Evolutionary conservation across 2,888 invertebrate species (phyloP), one percentile per base, ranked within the genome.

Genomic region (Tiliacea citrago): DNA sequence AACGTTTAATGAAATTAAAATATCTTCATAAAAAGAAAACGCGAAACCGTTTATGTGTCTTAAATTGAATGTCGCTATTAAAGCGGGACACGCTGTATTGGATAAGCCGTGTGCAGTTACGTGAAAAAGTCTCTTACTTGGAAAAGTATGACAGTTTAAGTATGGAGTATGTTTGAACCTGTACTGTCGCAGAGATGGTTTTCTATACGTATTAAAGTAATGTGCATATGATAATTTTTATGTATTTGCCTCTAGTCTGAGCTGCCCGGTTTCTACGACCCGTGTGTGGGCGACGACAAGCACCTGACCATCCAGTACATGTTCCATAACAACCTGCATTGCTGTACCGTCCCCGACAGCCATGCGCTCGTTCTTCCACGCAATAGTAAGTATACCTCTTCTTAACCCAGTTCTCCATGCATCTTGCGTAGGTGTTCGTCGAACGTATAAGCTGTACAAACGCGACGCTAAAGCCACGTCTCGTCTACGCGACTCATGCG

Each of bases 261-360:
- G 91, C 95, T 99, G 82, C 99, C 99, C 18, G 99, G 99, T 49
- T 99, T 99, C 95, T 99, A 98, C 94, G 99, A 99, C 94, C 99
- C 99, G 0, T 99, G 99, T 85, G 97, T 98, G 70, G 99, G 99
- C 0, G 99, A 99, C 88, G 98, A 98, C 49, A 99, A 99, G 94
- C 97, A 97, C 89, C 96, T 99, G 42, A 97, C 98, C 70, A 97
- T 99, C 83, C 97, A 98, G 89, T 99, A 99, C 95, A 97, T 97
- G 91, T 99, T 98, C 96, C 98, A 98, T 88, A 97, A 97, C 90
- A 97, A 97, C 91, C 96, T 97, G n/a, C 98, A 99, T 91, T 97
- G 98, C 90, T 98, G 98, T 89, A 97, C 98, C 58, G 96, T 99
- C 72, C 96, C 97, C 79, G 99, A 99, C 92, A 97, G 97, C 63